Evolutionary conservation across 2,797 vertebrate species (phyloP), one percentile per base, ranked within the genome.

Genomic region (Cirrhinus molitorella): DNA sequence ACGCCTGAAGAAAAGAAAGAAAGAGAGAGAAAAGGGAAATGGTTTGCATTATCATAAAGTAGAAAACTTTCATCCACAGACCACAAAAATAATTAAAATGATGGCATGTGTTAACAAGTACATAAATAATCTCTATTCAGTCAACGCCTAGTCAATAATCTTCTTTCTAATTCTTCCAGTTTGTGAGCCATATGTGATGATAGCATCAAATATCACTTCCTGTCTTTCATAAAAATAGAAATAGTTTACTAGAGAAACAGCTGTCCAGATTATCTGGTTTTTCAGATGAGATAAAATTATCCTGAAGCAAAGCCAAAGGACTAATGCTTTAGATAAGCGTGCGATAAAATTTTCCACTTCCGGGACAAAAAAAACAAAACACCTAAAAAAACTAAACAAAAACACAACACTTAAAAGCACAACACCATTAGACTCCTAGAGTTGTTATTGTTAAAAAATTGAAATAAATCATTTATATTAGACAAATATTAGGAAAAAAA

Each of bases 191-290:
- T 45, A 47, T 79, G 19, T 21, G 25, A 34, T 5, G n/a, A 40
- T 34, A 43, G 47, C 53, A 79, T 31, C 31, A 45, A 16, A 57
- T 78, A 21, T 34, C 61, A 47, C 53, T 84, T 63, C 23, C 45
- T 86, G 17, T 75, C 43, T 68, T 23, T 70, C n/a, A 73, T 84
- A 67, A 83, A 87, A 72, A 81, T 72, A 79, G 31, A 80, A 68
- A 67, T 55, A 9, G 66, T 45, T 68, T 77, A 66, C 31, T 78
- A 75, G 40, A 68, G 43, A 53, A 82, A 79, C 74, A 87, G 79
- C 79, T 79, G 83, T 72, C 59, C 5, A 45, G 67, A 63, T 77
- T 81, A 77, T 78, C 78, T 65, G 68, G 51, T 81, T 81, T 81
- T 79, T 73, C n/a, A 79, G 61, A 55, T 16, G 68, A 63, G 70